These are phyloP conservation scores for Tapirus terrestris DNA, from an alignment of 2,113 vertebrate genomes.

Conservation along the genomic window DNA sequence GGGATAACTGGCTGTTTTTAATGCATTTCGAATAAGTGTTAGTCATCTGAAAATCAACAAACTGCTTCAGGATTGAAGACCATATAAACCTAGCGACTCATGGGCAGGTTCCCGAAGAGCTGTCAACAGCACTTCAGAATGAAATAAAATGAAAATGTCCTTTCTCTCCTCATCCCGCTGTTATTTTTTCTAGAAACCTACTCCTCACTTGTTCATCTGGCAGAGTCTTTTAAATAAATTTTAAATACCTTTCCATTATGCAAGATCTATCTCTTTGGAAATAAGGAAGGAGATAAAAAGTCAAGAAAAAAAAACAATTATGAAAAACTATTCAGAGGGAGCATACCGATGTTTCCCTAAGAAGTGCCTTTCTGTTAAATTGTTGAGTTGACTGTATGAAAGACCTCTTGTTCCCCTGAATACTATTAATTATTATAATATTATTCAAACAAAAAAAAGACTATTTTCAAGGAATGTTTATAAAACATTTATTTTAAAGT, in stretches of 20 bases:
- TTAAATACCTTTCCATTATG: neutral
- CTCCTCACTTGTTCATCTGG: no score
- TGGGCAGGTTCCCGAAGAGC: accelerated
- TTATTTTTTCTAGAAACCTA: neutral
- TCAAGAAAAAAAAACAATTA: neutral
- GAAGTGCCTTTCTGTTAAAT: neutral
- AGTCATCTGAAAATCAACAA: neutral
- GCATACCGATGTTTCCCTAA: accelerated
- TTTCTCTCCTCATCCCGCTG: accelerated
- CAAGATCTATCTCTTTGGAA: neutral
- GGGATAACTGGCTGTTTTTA: neutral
- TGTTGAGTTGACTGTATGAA: neutral
- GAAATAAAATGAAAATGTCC: neutral
- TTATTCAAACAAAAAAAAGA: neutral
- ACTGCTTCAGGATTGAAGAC: neutral
- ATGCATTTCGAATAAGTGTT: no score
- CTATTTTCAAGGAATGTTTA: neutral
- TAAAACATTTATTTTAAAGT: neutral
- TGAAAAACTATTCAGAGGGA: neutral
- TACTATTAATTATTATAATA: neutral
- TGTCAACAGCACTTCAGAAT: neutral
- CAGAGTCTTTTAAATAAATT: no score
- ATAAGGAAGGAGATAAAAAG: neutral
- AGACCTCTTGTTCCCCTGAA: neutral
- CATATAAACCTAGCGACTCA: accelerated